Percentiles rank a stretch among this genome's conserved stretches.
Conservation (phyloP, 2,888 invertebrate genomes). For the Augiades crinisus region DNA sequence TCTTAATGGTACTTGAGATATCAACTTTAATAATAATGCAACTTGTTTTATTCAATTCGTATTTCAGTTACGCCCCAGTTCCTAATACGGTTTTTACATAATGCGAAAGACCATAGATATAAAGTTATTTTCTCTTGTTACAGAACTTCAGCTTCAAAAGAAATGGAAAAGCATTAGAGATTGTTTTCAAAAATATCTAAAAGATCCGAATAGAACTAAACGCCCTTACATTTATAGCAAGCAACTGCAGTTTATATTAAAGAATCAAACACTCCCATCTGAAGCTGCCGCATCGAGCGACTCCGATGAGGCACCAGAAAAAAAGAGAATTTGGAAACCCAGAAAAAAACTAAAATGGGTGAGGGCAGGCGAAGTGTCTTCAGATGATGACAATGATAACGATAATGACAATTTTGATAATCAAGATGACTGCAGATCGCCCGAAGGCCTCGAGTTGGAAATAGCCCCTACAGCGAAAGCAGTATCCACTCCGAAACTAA, state of each 20-base stretch:
- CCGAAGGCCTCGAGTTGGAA: constrained; percentile 37
- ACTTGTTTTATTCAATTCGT: too few species aligned
- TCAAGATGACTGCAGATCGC: constrained; percentile 39
- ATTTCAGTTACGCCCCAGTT: too few species aligned
- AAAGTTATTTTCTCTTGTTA: constrained; percentile 35
- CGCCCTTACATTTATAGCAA: constrained; percentile 63
- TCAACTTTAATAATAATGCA: constrained; percentile 1
- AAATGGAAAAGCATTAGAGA: constrained; percentile 76
- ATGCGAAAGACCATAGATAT: too few species aligned
- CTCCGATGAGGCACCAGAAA: constrained; percentile 46
- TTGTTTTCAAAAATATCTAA: constrained; percentile 62
- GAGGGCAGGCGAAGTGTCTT: constrained; percentile 44
- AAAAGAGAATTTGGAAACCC: constrained; percentile 44
- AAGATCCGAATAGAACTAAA: constrained; percentile 56
- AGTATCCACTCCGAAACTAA: constrained; percentile 35
- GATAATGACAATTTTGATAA: constrained; percentile 28
- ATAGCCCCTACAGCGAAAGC: constrained; percentile 17
- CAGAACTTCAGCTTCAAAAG: constrained; percentile 72
- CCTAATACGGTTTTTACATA: too few species aligned
- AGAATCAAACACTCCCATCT: constrained; percentile 41
- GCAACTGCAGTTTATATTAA: constrained; percentile 60
- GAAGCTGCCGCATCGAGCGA: constrained; percentile 43
- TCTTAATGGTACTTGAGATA: not conserved
- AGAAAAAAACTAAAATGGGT: constrained; percentile 51
- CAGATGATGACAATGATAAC: constrained; percentile 50